A percentile compares a stretch with the other conserved stretches of the same genome.
Evolutionary conservation across 2,888 invertebrate species (phyloP).

Genomic region (Lydus trimaculatus): DNA sequence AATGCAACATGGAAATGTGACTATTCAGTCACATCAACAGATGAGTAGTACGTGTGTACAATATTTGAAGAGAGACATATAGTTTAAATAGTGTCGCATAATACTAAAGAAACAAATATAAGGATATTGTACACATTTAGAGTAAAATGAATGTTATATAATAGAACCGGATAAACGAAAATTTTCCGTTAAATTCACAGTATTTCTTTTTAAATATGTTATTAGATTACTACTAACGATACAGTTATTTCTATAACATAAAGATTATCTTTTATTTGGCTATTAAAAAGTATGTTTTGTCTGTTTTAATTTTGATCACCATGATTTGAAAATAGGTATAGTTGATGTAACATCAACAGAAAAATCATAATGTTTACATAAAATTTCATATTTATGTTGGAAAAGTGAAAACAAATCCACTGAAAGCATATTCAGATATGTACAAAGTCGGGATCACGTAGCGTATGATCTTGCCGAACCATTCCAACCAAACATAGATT

Average conservation of each 20-base stretch:
- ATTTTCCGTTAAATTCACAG: background rate
- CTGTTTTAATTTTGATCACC: background rate
- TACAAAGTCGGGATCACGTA: too few species aligned
- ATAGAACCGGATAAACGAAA: background rate
- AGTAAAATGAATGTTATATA: background rate
- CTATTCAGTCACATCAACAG: conserved; percentile 4
- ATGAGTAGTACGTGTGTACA: background rate
- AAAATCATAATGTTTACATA: too few species aligned
- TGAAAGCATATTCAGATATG: too few species aligned
- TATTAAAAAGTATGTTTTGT: background rate
- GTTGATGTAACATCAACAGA: too few species aligned
- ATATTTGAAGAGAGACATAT: background rate
- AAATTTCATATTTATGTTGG: too few species aligned
- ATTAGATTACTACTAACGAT: background rate
- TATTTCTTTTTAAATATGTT: background rate
- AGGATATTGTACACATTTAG: background rate
- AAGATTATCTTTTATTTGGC: background rate
- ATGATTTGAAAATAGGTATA: too few species aligned
- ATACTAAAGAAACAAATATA: background rate
- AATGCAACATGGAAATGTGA: background rate
- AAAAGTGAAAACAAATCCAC: too few species aligned
- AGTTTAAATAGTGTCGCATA: background rate
- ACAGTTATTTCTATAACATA: background rate
- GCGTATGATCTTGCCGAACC: too few species aligned
- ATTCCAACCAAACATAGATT: too few species aligned